Conservation (phyloP, 1,140 invertebrate species). For the Anthonomus grandis region DNA sequence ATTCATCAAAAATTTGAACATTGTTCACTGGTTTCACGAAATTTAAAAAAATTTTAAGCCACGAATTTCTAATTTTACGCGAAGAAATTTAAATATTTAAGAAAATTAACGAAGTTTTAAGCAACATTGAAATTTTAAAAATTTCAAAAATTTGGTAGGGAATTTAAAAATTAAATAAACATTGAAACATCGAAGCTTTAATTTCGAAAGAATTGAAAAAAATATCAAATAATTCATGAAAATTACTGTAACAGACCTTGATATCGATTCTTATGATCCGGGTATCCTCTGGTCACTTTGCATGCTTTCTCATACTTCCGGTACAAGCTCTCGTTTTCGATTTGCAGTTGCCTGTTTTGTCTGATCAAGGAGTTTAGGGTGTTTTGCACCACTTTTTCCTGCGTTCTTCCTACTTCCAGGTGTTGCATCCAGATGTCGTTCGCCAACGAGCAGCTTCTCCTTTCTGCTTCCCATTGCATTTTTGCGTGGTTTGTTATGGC, state of each 20-base stretch:
- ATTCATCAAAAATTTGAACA: too few relatives aligned
- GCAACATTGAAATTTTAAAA: too few relatives aligned
- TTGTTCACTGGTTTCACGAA: too few relatives aligned
- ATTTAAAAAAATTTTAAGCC: too few relatives aligned
- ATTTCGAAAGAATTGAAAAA: too few relatives aligned
- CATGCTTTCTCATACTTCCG: constrained; percentile 24
- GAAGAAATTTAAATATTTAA: too few relatives aligned
- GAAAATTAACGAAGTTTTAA: too few relatives aligned
- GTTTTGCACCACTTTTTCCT: constrained; percentile 28
- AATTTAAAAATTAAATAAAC: too few relatives aligned
- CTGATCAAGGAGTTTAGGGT: constrained; percentile 28
- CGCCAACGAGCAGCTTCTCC: constrained; percentile 21
- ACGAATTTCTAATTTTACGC: too few relatives aligned
- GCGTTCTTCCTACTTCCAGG: constrained; percentile 27
- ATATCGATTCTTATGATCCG: constrained; percentile 4
- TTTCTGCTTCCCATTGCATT: constrained; percentile 33
- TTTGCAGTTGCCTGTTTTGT: constrained; percentile 35
- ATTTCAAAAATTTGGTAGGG: too few relatives aligned
- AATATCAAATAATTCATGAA: too few relatives aligned
- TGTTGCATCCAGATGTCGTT: constrained; percentile 36
- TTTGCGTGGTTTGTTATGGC: constrained; percentile 27
- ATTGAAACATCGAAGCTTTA: too few relatives aligned
- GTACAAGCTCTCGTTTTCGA: constrained; percentile 29
- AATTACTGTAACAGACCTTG: neutral
- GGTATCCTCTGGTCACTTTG: neutral